Evolutionary conservation across 2,888 invertebrate genomes (phyloP).

Genomic region (Lasioglossum lativentre): DNA sequence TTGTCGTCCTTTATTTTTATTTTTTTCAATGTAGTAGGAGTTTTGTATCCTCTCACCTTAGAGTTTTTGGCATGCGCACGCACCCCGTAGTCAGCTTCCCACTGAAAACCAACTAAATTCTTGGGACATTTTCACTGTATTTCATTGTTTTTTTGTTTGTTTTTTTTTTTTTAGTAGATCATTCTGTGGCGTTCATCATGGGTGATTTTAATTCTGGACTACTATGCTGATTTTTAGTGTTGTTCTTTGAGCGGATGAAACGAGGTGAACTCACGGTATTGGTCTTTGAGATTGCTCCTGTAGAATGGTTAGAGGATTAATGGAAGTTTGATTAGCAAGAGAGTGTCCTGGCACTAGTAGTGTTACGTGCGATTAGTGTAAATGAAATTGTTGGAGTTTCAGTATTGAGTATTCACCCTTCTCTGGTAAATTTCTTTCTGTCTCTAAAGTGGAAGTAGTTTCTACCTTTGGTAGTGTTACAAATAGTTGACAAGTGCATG

Average conservation of each 20-base stretch:
- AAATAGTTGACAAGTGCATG: constrained; percentile 34
- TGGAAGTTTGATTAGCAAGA: background rate
- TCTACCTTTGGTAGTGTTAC: background rate
- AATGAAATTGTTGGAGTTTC: background rate
- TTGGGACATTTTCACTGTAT: background rate
- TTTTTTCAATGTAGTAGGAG: constrained; percentile 34
- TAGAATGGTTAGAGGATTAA: background rate
- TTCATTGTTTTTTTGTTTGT: background rate
- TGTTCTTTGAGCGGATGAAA: background rate
- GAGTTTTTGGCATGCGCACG: constrained; percentile 74
- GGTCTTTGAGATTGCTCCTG: background rate
- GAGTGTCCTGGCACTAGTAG: too few relatives aligned
- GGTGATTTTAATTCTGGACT: background rate
- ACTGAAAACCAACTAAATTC: constrained; percentile 23
- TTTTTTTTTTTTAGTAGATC: background rate
- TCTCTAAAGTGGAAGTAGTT: background rate
- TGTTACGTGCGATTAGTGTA: too few relatives aligned
- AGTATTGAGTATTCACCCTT: background rate
- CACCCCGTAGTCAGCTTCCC: constrained; percentile 67
- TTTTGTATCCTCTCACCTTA: constrained; percentile 51
- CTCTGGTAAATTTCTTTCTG: background rate
- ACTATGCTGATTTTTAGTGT: background rate
- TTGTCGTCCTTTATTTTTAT: background rate
- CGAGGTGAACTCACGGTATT: constrained; percentile 4
- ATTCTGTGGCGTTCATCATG: background rate